These are phyloP conservation scores for Campoletis raptor DNA, from an alignment of 2,888 invertebrate genomes.

Conservation along the genomic window DNA sequence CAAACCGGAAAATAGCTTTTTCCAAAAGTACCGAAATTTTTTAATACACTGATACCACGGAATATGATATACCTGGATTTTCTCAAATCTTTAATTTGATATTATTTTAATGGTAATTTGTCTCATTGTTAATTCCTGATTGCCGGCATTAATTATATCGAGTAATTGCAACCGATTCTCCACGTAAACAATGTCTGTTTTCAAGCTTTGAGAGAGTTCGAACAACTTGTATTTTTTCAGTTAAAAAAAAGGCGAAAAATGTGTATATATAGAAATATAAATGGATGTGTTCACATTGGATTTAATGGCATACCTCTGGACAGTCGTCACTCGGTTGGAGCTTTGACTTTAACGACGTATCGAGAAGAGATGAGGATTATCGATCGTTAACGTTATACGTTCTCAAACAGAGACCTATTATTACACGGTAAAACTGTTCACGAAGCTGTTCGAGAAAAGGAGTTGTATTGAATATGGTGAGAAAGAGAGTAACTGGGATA, in stretches of 20 bases:
- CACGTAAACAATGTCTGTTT: background rate
- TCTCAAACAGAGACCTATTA: slow-evolving; percentile 67
- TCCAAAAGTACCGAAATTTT: too few relatives aligned
- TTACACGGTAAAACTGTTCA: slow-evolving; percentile 67
- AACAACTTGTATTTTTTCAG: background rate
- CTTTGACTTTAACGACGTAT: slow-evolving; percentile 69
- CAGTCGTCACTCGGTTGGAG: slow-evolving; percentile 61
- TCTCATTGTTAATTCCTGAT: background rate
- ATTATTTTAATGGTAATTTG: background rate
- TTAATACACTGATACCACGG: too few relatives aligned
- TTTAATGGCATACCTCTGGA: slow-evolving; percentile 58
- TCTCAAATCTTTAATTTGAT: too few relatives aligned
- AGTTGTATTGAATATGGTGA: slow-evolving; percentile 50
- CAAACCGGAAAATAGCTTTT: background rate
- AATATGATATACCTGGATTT: too few relatives aligned
- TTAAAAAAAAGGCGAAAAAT: background rate
- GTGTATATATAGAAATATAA: slow-evolving; percentile 26
- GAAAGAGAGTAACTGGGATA: slow-evolving; percentile 15
- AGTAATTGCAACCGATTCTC: background rate
- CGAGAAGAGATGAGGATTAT: slow-evolving; percentile 69
- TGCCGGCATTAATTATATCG: background rate
- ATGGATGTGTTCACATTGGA: slow-evolving; percentile 37
- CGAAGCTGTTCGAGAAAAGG: slow-evolving; percentile 49
- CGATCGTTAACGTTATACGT: slow-evolving; percentile 69
- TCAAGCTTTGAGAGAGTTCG: background rate